Percentiles rank a stretch among this genome's conserved stretches.
phyloP scores from a whole-genome alignment of 2,113 vertebrate genomes.

The Phrynosoma blainvillii region DNA sequence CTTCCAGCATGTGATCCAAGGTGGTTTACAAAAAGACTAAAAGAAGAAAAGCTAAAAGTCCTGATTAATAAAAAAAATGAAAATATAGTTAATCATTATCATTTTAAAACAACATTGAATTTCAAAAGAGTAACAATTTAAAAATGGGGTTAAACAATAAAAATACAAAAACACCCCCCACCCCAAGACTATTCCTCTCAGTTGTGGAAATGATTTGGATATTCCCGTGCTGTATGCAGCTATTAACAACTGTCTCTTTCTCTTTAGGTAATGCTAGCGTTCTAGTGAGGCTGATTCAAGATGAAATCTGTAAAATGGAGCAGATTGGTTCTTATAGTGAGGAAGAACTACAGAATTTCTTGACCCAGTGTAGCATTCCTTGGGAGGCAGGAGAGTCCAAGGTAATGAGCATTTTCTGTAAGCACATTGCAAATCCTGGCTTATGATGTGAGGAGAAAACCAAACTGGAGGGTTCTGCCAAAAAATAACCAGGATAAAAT shows the following conservation, averaged over 20 bases:
- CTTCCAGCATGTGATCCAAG: no score
- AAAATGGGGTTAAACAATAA: no score
- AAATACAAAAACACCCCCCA: no score
- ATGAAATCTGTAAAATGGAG: conserved; percentile 85
- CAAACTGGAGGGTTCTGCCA: no score
- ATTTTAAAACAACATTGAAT: no score
- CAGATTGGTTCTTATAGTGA: conserved; percentile 82
- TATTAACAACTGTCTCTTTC: conserved; percentile 26
- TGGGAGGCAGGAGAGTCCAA: conserved; percentile 76
- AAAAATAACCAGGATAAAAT: no score
- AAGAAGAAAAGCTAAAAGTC: no score
- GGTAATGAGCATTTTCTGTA: conserved; percentile 72
- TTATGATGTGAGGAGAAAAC: conserved; percentile 24
- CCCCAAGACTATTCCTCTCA: not conserved
- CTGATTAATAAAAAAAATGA: no score
- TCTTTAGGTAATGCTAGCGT: conserved; percentile 84
- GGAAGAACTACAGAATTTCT: conserved; percentile 81
- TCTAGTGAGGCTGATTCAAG: conserved; percentile 89
- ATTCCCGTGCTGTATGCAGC: conserved; percentile 26
- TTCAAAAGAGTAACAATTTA: no score
- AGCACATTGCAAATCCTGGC: not conserved
- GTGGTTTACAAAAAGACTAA: no score
- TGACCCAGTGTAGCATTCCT: conserved; percentile 81
- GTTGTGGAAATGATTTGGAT: not conserved
- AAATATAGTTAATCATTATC: no score